Base-by-base conservation (phyloP, 2,113 vertebrate genomes). In the Gobiocypris rarus region DNA sequence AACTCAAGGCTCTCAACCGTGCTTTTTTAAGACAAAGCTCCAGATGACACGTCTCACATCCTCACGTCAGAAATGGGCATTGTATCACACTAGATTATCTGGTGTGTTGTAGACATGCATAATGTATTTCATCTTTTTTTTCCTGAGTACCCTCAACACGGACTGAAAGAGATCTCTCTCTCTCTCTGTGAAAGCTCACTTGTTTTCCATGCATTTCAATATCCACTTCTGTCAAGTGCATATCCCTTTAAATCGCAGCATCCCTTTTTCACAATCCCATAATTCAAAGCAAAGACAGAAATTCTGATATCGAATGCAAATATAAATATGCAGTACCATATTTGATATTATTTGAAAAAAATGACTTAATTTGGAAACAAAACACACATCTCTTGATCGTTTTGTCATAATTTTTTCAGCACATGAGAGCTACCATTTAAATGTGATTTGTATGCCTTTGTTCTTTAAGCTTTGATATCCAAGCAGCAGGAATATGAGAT, bases 151-250 rank as follows among this genome's bases (percentile, higher is more conserved):
- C 59, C 59, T 56, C 5, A 17, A 80, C 52, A 61, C 15, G 14
- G n/a, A 45, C 34, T 24, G 26, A 77, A 77, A 69, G n/a, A 78
- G 74, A 34, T 45, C 71, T 11, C 19, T 45, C 59, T 11, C 19
- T 65, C n/a, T n/a, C 63, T n/a, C 63, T 52, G 22, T 22, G 59
- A 63, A 26, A 45, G 34, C 52, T 52, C 22, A 41, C 9, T 83
- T 79, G 75, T 19, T 73, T 86, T 79, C 54, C 4, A 74, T 86
- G 65, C 65, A 79, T 86, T 79, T 86, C 67, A 56, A 86, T 63
- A 78, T 61, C 65, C 31, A n/a, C 63, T 82, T 71, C 8, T 71
- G 56, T 26, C 48, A 59, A 48, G 28, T 24, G 19, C 38, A 38
- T 67, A n/a, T 59, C n/a, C n/a, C 69, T 73, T 52, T 75, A 50